Base-by-base conservation (phyloP, 2,797 vertebrate genomes). In the Percopsis omiscomaycus region DNA sequence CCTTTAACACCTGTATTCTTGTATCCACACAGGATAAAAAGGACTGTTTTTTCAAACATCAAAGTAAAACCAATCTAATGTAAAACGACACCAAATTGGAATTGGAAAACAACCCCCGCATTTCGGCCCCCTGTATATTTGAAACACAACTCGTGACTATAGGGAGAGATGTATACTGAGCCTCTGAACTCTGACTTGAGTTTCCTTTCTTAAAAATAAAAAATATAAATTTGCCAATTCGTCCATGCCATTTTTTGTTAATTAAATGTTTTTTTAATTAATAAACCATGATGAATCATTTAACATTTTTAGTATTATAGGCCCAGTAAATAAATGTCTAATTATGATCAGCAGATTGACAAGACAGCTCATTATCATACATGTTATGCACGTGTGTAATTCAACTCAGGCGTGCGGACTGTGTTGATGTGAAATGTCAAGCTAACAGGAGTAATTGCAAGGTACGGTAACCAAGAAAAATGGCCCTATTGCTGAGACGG, bases 1-100 rank as follows among this genome's bases (percentile, higher is more conserved):
- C 71, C 57, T 76, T 77, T 74, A 69, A 74, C 14, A 16, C 30
- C 30, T 37, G 14, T 4, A 14, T 13, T 16, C 32, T n/a, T 52
- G 16, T 9, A 49, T 49, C 50, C 50, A 15, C 16, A 50, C 16
- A 50, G 49, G 4, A 16, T n/a, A 11, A 52, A 50, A 16, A 8
- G 8, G 6, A 42, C 37, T 6, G 5, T 12, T 45, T 12, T 12
- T 12, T 45, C 11, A 2, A 5, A 5, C 44, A 5, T 45, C 44
- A 2, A 22, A 22, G 37, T 42, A 42, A 10, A 2, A 42, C 22
- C 1, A 22, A 22, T 22, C 22, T 22, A 22, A 22, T 22, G 22
- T 22, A 22, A 22, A 22, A 22, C 22, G 22, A 22, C 22, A 22
- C 1, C 22, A 1, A 22, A 22, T 22, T 22, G 22, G 22, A 22